These are phyloP conservation scores for Scomber colias DNA, from an alignment of 2,113 vertebrate species.

Conservation along the genomic window DNA sequence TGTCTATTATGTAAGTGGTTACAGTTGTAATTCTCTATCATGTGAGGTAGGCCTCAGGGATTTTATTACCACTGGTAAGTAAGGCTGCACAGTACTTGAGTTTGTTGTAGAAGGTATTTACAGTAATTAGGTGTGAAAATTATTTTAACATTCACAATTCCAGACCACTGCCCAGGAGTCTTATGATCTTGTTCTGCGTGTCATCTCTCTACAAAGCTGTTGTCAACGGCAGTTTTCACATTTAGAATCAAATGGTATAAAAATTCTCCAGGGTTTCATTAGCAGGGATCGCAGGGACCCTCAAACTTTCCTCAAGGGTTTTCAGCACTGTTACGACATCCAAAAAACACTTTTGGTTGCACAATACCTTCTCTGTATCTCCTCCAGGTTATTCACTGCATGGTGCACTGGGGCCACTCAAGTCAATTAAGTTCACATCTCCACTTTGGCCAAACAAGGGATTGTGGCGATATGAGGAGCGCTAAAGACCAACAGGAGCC, in stretches of 20 bases:
- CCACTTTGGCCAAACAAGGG: slow-evolving; percentile 95
- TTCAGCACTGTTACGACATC: slow-evolving; percentile 63
- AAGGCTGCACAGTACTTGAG: not conserved
- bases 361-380: slow-evolving; percentile 78
- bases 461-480: slow-evolving; percentile 86
- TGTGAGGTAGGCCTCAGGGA: slow-evolving; percentile 28
- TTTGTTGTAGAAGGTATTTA: not conserved
- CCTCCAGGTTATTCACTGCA: slow-evolving; percentile 76
- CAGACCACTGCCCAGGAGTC: not conserved
- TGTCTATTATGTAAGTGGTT: slow-evolving; percentile 19
- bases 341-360: slow-evolving; percentile 65
- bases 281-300: slow-evolving; percentile 17
- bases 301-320: slow-evolving; percentile 53
- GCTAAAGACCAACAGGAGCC: slow-evolving; percentile 95
- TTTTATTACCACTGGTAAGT: slow-evolving; percentile 30
- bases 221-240: slow-evolving; percentile 25
- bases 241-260: slow-evolving; percentile 46
- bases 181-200: slow-evolving; percentile 19
- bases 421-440: slow-evolving; percentile 99
- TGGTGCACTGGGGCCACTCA: slow-evolving; percentile 85
- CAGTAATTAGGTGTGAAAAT: slow-evolving; percentile 10
- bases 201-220: slow-evolving; percentile 19
- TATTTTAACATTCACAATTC: slow-evolving; percentile 3
- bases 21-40: slow-evolving; percentile 23
- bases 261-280: slow-evolving; percentile 71